Conservation (phyloP, 2,113 vertebrate genomes). For the Sylvilagus bachmani region DNA sequence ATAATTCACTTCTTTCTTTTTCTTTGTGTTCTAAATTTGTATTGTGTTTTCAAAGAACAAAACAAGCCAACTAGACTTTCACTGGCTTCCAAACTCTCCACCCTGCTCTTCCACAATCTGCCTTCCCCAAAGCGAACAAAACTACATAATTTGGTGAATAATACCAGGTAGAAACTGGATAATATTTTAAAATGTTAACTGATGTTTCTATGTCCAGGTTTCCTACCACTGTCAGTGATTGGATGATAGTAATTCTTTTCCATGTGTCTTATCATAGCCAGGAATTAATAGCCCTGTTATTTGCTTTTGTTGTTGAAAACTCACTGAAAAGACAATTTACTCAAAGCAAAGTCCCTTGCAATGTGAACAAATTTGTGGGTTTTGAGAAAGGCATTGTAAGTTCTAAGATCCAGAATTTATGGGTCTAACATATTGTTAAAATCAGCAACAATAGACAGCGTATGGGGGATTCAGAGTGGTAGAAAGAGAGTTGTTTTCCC, state of each 20-base stretch:
- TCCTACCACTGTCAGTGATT: background rate
- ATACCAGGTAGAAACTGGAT: background rate
- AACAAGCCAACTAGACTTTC: background rate
- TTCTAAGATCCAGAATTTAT: background rate
- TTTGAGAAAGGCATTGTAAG: background rate
- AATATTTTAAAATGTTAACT: constrained; percentile 26
- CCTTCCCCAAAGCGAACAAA: background rate
- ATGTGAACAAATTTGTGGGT: background rate
- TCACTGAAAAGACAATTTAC: constrained; percentile 4
- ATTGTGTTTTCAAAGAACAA: background rate
- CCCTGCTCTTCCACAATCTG: background rate
- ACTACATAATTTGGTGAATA: background rate
- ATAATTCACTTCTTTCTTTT: background rate
- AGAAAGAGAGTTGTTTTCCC: background rate
- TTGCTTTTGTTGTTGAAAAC: constrained; percentile 2
- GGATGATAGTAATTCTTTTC: background rate
- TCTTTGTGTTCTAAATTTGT: constrained; percentile 30
- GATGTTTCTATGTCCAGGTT: background rate
- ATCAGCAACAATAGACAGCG: background rate
- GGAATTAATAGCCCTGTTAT: background rate
- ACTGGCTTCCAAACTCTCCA: background rate
- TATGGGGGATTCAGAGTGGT: background rate
- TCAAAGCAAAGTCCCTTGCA: background rate
- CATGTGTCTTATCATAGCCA: background rate
- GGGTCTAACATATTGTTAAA: background rate